A percentile compares a stretch with the other conserved stretches of the same genome.
phyloP scores from a whole-genome alignment of 2,113 vertebrate genomes.

The Geococcyx californianus region DNA sequence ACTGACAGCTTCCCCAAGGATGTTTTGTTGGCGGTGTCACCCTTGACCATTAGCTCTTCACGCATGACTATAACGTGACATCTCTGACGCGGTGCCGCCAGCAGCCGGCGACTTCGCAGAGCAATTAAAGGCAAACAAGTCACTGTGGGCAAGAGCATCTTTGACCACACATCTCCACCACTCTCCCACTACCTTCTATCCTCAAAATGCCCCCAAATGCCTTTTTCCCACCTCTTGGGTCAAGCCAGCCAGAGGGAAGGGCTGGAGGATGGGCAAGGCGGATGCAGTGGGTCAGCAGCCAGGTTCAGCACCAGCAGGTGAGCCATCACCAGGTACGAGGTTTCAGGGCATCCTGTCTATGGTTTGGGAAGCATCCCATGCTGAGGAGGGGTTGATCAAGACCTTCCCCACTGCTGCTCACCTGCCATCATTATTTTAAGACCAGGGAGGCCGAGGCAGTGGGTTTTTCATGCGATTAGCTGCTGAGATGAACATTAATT shows the following conservation, averaged over 20 bases:
- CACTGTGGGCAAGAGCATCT: background rate
- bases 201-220: background rate
- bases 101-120: background rate
- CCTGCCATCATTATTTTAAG: constrained; percentile 19
- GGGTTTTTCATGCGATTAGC: constrained; percentile 65
- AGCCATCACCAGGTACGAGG: rapidly evolving
- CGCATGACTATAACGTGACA: constrained; percentile 19
- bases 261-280: background rate
- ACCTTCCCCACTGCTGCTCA: background rate
- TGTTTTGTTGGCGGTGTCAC: constrained; percentile 40
- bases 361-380: background rate
- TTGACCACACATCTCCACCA: background rate
- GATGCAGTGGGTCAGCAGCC: background rate
- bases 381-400: constrained; percentile 35
- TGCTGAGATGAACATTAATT: constrained; percentile 74
- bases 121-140: constrained; percentile 10
- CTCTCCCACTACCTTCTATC: background rate
- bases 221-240: background rate
- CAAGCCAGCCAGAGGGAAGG: background rate
- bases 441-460: constrained; percentile 17
- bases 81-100: background rate
- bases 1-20: constrained; percentile 24
- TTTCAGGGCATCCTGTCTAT: rapidly evolving
- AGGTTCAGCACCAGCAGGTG: background rate
- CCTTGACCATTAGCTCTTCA: constrained; percentile 19